Evolutionary conservation across 2,888 invertebrate species (phyloP).

Genomic region (Lepidocyrtoides sp.): DNA sequence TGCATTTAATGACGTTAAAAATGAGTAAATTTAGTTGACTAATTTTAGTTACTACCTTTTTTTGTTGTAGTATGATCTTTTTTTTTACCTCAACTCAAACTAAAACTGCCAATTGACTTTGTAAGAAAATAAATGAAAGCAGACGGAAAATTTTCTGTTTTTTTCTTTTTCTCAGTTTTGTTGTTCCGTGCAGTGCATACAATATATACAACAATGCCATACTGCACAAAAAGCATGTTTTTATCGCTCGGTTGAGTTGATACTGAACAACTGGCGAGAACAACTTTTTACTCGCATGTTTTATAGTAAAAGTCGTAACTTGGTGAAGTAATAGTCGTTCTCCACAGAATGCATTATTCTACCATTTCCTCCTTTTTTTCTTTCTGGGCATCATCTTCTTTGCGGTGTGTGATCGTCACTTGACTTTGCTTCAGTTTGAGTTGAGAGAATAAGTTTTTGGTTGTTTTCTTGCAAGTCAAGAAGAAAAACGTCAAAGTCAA

Average conservation of each 20-base stretch:
- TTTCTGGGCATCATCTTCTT: slow-evolving; percentile 6
- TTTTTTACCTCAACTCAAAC: neutral
- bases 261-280: slow-evolving; percentile 67
- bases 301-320: slow-evolving; percentile 63
- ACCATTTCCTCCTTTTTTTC: neutral
- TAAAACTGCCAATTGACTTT: slow-evolving; percentile 21
- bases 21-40: too few species aligned
- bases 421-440: slow-evolving; percentile 7
- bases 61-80: too few species aligned
- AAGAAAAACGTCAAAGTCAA: slow-evolving; percentile 76
- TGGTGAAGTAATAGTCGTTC: neutral
- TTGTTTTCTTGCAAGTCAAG: slow-evolving; percentile 56
- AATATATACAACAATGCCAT: neutral
- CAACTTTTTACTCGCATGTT: slow-evolving; percentile 63
- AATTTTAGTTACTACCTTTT: too few species aligned
- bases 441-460: slow-evolving; percentile 34
- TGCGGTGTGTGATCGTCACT: slow-evolving; percentile 44
- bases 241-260: slow-evolving; percentile 54
- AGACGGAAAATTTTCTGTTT: too few species aligned
- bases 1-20: too few species aligned
- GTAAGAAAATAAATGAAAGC: slow-evolving; percentile 26
- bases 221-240: slow-evolving; percentile 53
- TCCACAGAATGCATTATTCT: neutral
- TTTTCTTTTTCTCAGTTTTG: neutral
- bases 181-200: slow-evolving; percentile 30